Evolutionary conservation across 2,888 invertebrate species (phyloP).

Genomic region (Helobdella robusta): DNA sequence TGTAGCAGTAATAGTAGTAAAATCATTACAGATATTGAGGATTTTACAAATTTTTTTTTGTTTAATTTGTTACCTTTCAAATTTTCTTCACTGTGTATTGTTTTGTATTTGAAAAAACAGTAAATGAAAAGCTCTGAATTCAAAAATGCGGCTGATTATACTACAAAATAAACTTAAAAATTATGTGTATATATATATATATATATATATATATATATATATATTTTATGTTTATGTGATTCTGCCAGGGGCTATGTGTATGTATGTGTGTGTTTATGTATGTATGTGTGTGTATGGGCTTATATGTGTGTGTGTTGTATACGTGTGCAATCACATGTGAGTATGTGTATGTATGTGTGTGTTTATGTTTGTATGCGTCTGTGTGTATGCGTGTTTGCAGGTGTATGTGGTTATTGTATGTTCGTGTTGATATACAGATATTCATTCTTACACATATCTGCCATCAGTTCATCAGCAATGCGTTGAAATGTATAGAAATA

Average conservation of each 20-base stretch:
- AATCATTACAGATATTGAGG: no score
- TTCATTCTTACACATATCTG: not conserved
- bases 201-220: conserved; percentile 26
- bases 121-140: no score
- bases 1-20: no score
- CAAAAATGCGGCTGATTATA: no score
- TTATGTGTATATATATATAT: conserved; percentile 11
- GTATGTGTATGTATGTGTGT: conserved; percentile 2
- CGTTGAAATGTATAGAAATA: no score
- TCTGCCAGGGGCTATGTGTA: conserved; percentile 1
- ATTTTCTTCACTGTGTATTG: no score
- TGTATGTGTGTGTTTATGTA: not conserved
- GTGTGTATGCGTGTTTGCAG: conserved; percentile 14
- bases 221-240: conserved; percentile 20
- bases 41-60: no score
- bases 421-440: not conserved
- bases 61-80: no score
- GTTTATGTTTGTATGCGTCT: not conserved
- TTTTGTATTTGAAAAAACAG: no score
- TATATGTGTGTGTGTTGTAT: no score
- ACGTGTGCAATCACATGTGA: not conserved
- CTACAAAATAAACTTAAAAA: not conserved
- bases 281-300: not conserved
- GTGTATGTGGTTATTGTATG: conserved; percentile 14
- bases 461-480: no score